These are phyloP conservation scores for Thera britannica DNA, from an alignment of 2,888 invertebrate species.

Conservation along the genomic window DNA sequence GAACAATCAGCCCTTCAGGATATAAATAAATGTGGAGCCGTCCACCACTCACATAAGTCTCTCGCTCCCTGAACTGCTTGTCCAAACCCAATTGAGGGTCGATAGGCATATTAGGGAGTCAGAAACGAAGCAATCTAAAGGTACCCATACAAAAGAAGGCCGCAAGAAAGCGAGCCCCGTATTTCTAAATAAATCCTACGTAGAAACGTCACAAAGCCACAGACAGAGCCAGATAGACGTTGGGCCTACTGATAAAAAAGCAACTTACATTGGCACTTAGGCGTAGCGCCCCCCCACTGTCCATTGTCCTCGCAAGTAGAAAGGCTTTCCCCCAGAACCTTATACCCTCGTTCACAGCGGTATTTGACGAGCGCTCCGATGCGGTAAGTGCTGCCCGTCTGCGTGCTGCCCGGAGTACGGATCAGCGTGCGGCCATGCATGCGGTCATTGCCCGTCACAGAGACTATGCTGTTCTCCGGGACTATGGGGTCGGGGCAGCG, in stretches of 20 bases:
- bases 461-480: conserved; percentile 93
- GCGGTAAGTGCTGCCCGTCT: conserved; percentile 91
- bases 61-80: too few relatives aligned
- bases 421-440: conserved; percentile 94
- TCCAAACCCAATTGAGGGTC: too few relatives aligned
- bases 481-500: conserved; percentile 93
- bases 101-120: too few relatives aligned
- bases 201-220: too few relatives aligned
- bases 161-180: too few relatives aligned
- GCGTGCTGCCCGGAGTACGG: conserved; percentile 88
- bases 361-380: conserved; percentile 95
- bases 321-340: conserved; percentile 92
- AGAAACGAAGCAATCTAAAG: too few relatives aligned
- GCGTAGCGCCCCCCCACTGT: conserved; percentile 93
- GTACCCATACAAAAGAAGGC: too few relatives aligned
- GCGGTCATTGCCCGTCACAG: conserved; percentile 95
- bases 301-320: conserved; percentile 95
- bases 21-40: too few relatives aligned
- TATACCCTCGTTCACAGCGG: conserved; percentile 95
- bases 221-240: too few relatives aligned
- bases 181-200: too few relatives aligned
- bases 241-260: not conserved
- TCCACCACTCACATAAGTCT: too few relatives aligned
- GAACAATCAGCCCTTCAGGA: too few relatives aligned
- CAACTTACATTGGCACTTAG: conserved; percentile 92